These are phyloP conservation scores for Drosophila trapezifrons DNA, from an alignment of 1,140 invertebrate genomes.

Conservation along the genomic window DNA sequence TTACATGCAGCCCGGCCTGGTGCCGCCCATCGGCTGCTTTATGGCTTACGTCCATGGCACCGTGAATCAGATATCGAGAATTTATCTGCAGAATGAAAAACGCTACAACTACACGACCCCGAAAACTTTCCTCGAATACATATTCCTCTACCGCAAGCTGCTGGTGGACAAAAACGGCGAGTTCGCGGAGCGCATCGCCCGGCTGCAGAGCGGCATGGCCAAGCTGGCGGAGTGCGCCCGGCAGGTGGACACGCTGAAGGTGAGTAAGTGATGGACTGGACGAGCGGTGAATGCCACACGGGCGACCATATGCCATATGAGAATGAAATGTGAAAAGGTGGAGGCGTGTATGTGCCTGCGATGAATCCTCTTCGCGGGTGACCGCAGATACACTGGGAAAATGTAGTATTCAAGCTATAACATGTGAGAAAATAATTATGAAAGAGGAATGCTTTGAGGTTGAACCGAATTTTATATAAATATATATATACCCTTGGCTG, in stretches of 20 bases:
- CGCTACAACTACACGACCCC: slow-evolving; percentile 98
- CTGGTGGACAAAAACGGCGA: slow-evolving; percentile 91
- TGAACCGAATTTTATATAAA: neutral
- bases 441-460: no score
- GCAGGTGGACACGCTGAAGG: slow-evolving; percentile 89
- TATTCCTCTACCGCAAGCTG: slow-evolving; percentile 94
- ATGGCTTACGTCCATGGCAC: slow-evolving; percentile 96
- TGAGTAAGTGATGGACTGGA: slow-evolving; percentile 65
- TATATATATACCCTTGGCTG: neutral
- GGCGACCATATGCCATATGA: slow-evolving; percentile 19
- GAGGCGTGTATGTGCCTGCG: slow-evolving; percentile 6
- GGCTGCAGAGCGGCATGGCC: slow-evolving; percentile 94
- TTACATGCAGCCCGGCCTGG: slow-evolving; percentile 83
- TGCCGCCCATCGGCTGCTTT: slow-evolving; percentile 89
- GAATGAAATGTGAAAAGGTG: slow-evolving; percentile 34
- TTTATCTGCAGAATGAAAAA: slow-evolving; percentile 94
- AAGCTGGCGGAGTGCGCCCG: slow-evolving; percentile 93
- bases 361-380: slow-evolving; percentile 2
- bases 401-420: neutral
- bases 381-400: neutral
- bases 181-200: slow-evolving; percentile 89
- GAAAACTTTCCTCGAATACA: slow-evolving; percentile 97
- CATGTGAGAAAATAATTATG: no score
- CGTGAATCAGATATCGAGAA: slow-evolving; percentile 94
- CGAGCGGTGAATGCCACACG: slow-evolving; percentile 2